Evolutionary conservation across 2,113 vertebrate species (phyloP).

Genomic region (Neopipo cinnamomea): DNA sequence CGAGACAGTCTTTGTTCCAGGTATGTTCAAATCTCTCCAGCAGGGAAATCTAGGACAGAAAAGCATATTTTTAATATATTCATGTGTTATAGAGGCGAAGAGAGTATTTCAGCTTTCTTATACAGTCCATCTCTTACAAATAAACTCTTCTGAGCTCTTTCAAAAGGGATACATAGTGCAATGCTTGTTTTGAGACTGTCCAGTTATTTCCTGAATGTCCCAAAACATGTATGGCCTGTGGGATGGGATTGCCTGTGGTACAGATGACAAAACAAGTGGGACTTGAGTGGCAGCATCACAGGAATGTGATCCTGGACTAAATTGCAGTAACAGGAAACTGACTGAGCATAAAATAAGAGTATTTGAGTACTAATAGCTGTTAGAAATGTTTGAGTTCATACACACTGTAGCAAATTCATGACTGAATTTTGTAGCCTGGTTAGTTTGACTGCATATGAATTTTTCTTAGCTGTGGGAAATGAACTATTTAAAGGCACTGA

Average conservation of each 20-base stretch:
- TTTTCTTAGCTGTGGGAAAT: background rate
- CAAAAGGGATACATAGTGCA: background rate
- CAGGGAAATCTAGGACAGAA: background rate
- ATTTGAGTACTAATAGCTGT: background rate
- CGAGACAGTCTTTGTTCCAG: constrained; percentile 97
- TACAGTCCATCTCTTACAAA: background rate
- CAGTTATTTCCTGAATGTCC: background rate
- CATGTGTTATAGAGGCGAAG: background rate
- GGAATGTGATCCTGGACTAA: background rate
- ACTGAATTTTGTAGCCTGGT: background rate
- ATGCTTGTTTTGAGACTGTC: background rate
- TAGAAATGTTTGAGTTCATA: background rate
- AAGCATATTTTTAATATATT: accelerated
- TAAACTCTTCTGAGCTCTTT: background rate
- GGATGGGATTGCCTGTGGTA: background rate
- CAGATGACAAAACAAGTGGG: background rate
- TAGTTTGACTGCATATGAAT: background rate
- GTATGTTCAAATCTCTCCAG: constrained; percentile 52
- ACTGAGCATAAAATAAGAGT: background rate
- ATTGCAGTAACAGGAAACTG: background rate
- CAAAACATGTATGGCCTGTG: background rate
- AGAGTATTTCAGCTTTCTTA: background rate
- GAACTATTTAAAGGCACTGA: background rate
- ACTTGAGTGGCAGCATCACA: background rate
- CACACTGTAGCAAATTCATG: background rate